Evolutionary conservation across 30 jellyfish, hydroid and myxozoan genomes (phyloP), one percentile per base, ranked within the genome.

Genomic region (Aurelia sp.): DNA sequence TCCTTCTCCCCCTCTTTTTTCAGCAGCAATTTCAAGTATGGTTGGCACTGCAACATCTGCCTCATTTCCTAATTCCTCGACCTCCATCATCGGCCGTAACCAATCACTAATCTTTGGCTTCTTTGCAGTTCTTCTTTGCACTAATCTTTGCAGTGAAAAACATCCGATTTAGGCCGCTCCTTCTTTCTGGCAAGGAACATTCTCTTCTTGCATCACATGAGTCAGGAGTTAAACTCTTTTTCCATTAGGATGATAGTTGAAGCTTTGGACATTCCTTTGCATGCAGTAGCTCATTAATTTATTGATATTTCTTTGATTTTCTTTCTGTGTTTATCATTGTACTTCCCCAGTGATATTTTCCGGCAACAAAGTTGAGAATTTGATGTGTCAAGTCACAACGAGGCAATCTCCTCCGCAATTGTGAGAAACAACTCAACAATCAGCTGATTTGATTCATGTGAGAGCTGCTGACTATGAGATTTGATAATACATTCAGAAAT

Each of bases 341-440:
- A 20, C 31, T 20, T 30, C 40, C 47, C 10, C 27, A 10, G 17
- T 3, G 16, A 11, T 21, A 9, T 15, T 17, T 17, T 21, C 60
- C 19, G 19, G 47, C 57, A 11, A 12, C 18, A 19, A 17, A 21
- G 19, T 11, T 40, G 13, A 30, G 0, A 68, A 22, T 68, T 68
- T 30, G 78, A 68, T 68, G 78, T 68, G 78, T 68, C 78, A 30
- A 40, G 40, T 47, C 58, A 68, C 19, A 68, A 12, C 57, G 78
- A 68, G 78, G 78, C 22, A 68, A 0, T 68, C 58, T 47, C 47
- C 78, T 7, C 47, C 78, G 78, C 60, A 68, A 27, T 27, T 0
- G 50, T 4, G 50, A 10, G 10, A 37, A 3, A 37, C 50, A 37
- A 10, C 10, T 37, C 50, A 37, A 37, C 11, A 37, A 37, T 2